These are phyloP conservation scores for Myodes glareolus DNA, from an alignment of 2,113 vertebrate genomes.

Conservation along the genomic window DNA sequence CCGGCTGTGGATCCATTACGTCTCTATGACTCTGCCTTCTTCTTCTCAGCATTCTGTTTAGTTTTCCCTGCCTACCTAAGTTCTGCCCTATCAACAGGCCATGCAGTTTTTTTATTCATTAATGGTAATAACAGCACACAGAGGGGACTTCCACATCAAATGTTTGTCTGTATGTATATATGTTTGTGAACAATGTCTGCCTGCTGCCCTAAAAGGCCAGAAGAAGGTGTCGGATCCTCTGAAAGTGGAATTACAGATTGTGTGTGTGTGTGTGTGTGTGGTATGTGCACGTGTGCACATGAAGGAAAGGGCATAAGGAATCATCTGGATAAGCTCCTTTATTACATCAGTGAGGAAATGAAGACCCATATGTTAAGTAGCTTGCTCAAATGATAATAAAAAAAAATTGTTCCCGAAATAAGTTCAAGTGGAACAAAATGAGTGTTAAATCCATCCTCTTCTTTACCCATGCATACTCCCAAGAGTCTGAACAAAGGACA, in stretches of 20 bases:
- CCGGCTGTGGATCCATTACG: no score
- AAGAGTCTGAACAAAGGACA: not conserved
- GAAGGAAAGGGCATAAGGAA: slow-evolving; percentile 39
- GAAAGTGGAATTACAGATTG: not conserved
- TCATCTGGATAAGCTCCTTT: slow-evolving; percentile 61
- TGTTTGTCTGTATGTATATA: no score
- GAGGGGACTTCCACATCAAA: no score
- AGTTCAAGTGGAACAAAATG: not conserved
- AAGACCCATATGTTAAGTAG: slow-evolving; percentile 62
- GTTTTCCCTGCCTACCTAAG: no score
- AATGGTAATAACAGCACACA: no score
- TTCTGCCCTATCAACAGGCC: no score
- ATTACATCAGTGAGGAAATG: slow-evolving; percentile 48
- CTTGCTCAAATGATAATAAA: slow-evolving; percentile 38
- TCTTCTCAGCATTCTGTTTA: no score
- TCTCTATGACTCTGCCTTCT: no score
- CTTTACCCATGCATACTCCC: not conserved
- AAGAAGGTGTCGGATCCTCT: not conserved
- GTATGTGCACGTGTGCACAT: not conserved
- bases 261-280: not conserved
- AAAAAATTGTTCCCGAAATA: slow-evolving; percentile 40
- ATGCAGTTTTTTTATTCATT: no score
- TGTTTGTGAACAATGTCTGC: not conserved
- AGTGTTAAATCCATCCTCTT: not conserved
- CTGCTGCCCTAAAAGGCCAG: not conserved